A percentile compares a stretch with the other conserved stretches of the same genome.
These are phyloP conservation scores for Siniperca chuatsi DNA, from an alignment of 2,113 vertebrate species.

Conservation along the genomic window DNA sequence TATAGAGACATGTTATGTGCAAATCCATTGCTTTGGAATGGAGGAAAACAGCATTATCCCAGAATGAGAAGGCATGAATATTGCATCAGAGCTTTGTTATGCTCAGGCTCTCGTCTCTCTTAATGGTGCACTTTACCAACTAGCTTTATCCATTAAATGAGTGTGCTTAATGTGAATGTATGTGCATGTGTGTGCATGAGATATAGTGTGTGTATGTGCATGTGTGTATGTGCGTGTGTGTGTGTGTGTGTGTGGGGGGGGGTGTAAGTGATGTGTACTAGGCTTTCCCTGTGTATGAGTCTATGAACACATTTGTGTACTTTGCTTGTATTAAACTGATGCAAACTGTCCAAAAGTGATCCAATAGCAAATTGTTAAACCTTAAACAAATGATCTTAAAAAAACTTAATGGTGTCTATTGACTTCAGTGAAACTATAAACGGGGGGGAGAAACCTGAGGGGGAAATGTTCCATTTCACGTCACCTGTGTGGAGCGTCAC, in stretches of 20 bases:
- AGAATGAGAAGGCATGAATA: constrained; percentile 81
- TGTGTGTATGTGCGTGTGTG: constrained; percentile 14
- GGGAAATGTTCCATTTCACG: constrained; percentile 42
- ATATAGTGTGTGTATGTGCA: constrained; percentile 21
- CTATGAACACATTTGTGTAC: constrained; percentile 27
- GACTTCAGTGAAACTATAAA: constrained; percentile 10
- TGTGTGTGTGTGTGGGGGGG: background rate
- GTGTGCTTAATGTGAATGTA: constrained; percentile 70
- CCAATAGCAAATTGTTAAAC: constrained; percentile 29
- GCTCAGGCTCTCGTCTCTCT: constrained; percentile 82
- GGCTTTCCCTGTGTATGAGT: constrained; percentile 1
- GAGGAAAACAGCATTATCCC: constrained; percentile 80
- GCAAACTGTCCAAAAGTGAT: constrained; percentile 37
- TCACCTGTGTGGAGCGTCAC: constrained; percentile 55
- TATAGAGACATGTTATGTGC: constrained; percentile 67
- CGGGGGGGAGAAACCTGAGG: background rate
- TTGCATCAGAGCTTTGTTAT: constrained; percentile 85
- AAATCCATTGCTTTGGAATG: constrained; percentile 74
- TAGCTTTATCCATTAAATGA: constrained; percentile 92
- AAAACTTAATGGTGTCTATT: background rate
- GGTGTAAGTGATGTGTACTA: constrained; percentile 45
- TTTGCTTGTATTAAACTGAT: constrained; percentile 23
- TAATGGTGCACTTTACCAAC: constrained; percentile 93
- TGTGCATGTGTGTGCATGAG: constrained; percentile 24
- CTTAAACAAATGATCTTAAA: constrained; percentile 30